phyloP scores from a whole-genome alignment of 2,797 vertebrate species.

The Prunella strophiata region DNA sequence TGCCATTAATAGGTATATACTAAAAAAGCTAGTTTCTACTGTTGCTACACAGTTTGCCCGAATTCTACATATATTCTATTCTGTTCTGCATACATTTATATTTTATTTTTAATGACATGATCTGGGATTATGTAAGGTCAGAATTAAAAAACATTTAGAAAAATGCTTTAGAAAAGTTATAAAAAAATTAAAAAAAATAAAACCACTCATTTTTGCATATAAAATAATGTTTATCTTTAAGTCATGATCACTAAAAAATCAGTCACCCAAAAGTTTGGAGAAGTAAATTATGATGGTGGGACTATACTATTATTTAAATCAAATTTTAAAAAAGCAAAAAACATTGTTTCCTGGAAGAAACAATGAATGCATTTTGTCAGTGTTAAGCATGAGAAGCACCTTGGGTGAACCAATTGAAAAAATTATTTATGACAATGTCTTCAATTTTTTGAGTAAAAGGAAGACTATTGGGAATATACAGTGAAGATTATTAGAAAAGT shows the following conservation, averaged over 20 bases:
- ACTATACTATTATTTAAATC: neutral
- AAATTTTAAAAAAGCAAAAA: neutral
- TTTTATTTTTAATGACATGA: neutral
- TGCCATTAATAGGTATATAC: neutral
- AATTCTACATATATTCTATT: neutral
- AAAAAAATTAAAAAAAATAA: neutral
- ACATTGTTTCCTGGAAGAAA: neutral
- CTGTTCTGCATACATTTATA: neutral
- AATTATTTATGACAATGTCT: neutral
- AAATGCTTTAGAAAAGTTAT: neutral
- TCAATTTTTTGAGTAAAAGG: neutral
- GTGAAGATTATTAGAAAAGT: neutral
- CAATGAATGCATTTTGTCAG: neutral
- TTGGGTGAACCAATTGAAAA: neutral
- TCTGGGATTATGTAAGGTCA: neutral
- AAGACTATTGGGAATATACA: neutral
- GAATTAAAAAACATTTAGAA: neutral
- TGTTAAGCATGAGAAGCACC: neutral
- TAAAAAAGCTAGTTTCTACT: neutral
- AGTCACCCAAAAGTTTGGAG: neutral
- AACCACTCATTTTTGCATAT: neutral
- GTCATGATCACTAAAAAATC: neutral
- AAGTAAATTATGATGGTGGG: neutral
- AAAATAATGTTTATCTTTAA: neutral
- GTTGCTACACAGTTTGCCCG: neutral